Percentiles rank a stretch among this genome's conserved stretches.
These are phyloP conservation scores for Tubulanus polymorphus DNA, from an alignment of 2,888 invertebrate species.

Conservation along the genomic window DNA sequence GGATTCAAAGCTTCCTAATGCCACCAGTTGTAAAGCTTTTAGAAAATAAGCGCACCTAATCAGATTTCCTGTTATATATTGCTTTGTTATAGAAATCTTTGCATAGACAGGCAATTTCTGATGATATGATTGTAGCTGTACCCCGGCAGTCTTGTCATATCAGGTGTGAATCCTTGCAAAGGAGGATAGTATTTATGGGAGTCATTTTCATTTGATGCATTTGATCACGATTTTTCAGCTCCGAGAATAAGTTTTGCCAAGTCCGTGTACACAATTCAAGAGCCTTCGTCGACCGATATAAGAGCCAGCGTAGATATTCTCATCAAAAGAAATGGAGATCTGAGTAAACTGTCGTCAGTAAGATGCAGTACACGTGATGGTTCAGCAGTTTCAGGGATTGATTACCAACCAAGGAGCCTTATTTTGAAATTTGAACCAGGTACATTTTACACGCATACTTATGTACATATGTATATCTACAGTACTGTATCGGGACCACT, in stretches of 20 bases:
- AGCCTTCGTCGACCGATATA: slow-evolving; percentile 35
- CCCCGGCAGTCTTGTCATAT: neutral
- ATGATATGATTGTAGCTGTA: too few species aligned
- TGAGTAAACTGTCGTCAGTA: slow-evolving; percentile 33
- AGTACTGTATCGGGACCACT: too few species aligned
- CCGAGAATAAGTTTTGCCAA: slow-evolving; percentile 41
- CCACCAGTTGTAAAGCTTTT: too few species aligned
- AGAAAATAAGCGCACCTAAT: too few species aligned
- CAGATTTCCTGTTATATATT: too few species aligned
- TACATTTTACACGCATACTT: too few species aligned
- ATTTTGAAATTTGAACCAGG: slow-evolving; percentile 45
- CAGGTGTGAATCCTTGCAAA: neutral
- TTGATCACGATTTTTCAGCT: too few species aligned
- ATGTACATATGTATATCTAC: too few species aligned
- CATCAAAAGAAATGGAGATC: slow-evolving; percentile 44
- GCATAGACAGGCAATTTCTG: too few species aligned
- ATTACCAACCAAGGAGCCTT: slow-evolving; percentile 47
- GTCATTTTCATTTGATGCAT: neutral
- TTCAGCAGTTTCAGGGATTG: slow-evolving; percentile 48
- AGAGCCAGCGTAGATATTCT: slow-evolving; percentile 30
- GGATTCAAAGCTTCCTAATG: too few species aligned
- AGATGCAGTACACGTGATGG: slow-evolving; percentile 50
- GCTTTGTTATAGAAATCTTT: too few species aligned
- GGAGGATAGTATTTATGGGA: neutral
- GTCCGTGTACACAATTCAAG: slow-evolving; percentile 41